Evolutionary conservation across 2,797 vertebrate genomes (phyloP).

Genomic region (Pteropus rufus): DNA sequence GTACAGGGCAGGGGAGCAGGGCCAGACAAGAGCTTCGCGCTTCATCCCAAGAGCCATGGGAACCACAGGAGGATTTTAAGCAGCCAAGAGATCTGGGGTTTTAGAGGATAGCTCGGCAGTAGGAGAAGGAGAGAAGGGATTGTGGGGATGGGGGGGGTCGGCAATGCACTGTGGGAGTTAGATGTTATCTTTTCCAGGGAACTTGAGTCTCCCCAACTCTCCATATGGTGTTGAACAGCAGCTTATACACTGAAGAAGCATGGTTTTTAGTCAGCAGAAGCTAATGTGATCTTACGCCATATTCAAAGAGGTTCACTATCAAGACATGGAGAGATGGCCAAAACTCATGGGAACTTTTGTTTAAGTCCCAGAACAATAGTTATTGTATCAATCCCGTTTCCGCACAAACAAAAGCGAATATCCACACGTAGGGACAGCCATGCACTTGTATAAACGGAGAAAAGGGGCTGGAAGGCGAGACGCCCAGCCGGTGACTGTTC

Average conservation of each 20-base stretch:
- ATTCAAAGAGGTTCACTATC: background rate
- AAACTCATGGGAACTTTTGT: no score
- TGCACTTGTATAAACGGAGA: background rate
- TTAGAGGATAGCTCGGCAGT: background rate
- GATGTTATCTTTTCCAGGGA: background rate
- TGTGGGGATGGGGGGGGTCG: background rate
- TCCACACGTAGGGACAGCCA: accelerated
- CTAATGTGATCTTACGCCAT: background rate
- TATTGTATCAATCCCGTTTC: background rate
- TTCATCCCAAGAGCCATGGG: background rate
- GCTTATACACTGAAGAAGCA: background rate
- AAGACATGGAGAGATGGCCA: no score
- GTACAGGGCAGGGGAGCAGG: background rate
- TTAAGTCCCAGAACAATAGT: background rate
- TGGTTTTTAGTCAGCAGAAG: background rate
- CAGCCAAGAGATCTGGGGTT: background rate
- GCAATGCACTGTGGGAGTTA: background rate
- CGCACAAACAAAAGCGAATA: background rate
- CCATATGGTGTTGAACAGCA: no score
- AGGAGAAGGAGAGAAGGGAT: background rate
- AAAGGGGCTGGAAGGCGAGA: background rate
- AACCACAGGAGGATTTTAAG: background rate
- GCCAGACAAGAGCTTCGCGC: background rate
- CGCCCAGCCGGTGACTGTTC: accelerated
- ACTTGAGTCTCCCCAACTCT: no score